These are phyloP conservation scores for Drosophila subobscura DNA, from an alignment of 1,140 invertebrate species.

Conservation along the genomic window DNA sequence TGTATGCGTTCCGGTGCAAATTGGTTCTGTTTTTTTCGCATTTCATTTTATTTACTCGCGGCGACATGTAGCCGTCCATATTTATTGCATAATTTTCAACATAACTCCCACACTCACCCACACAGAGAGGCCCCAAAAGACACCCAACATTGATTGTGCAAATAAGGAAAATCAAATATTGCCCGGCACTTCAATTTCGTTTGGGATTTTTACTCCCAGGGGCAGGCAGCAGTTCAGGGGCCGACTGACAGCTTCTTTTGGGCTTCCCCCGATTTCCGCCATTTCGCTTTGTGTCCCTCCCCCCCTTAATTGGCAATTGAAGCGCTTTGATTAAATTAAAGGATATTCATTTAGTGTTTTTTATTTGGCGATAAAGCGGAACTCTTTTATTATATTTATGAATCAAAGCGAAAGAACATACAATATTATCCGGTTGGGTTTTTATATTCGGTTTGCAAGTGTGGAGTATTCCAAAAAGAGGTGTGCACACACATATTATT, in stretches of 20 bases:
- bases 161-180: constrained; percentile 39
- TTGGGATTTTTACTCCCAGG: constrained; percentile 20
- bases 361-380: too few species aligned
- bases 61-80: constrained; percentile 42
- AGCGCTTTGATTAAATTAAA: constrained; percentile 5
- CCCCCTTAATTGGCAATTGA: neutral
- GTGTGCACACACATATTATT: too few species aligned
- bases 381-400: too few species aligned
- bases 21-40: constrained; percentile 32
- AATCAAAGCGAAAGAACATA: too few species aligned
- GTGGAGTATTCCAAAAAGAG: too few species aligned
- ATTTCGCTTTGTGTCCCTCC: neutral
- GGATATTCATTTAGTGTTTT: neutral
- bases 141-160: constrained; percentile 26
- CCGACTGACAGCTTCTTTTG: constrained; percentile 12
- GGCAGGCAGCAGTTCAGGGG: neutral
- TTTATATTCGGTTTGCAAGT: too few species aligned
- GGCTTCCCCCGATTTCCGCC: neutral
- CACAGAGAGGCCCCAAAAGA: too few species aligned
- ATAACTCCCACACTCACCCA: constrained; percentile 5
- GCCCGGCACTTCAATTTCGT: constrained; percentile 22
- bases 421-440: too few species aligned
- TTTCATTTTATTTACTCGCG: constrained; percentile 52
- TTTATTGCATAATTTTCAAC: constrained; percentile 65
- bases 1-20: constrained; percentile 41